Conservation (phyloP, 2,797 vertebrate genomes). For the Propithecus perrieri region DNA sequence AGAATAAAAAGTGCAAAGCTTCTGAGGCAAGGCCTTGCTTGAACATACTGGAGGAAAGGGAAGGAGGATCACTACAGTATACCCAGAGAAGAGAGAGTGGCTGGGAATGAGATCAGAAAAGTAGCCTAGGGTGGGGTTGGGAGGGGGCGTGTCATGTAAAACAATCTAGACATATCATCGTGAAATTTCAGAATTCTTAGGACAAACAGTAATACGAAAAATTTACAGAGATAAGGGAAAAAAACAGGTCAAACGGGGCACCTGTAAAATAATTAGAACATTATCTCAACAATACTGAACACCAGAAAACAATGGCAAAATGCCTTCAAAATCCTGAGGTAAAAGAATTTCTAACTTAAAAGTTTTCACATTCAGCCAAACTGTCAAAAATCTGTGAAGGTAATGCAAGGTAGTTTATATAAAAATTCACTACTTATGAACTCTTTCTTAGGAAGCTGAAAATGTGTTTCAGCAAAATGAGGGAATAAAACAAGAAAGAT, state of each 20-base stretch:
- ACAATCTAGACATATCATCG: background rate
- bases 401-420: background rate
- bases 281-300: background rate
- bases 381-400: background rate
- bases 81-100: background rate
- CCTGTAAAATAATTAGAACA: background rate
- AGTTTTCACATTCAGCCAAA: background rate
- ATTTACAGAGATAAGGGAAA: background rate
- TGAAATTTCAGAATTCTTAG: background rate
- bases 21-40: background rate
- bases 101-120: background rate
- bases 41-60: background rate
- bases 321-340: background rate
- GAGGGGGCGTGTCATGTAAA: background rate
- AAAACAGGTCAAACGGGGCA: background rate
- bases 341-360: background rate
- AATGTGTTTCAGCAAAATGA: background rate
- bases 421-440: background rate
- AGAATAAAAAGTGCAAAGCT: background rate
- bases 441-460: background rate
- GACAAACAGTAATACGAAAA: background rate
- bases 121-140: background rate
- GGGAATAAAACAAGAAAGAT: background rate
- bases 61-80: background rate
- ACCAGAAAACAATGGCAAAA: background rate